These are phyloP conservation scores for Thripadectes ignobilis DNA, from an alignment of 2,797 vertebrate species.

Conservation along the genomic window DNA sequence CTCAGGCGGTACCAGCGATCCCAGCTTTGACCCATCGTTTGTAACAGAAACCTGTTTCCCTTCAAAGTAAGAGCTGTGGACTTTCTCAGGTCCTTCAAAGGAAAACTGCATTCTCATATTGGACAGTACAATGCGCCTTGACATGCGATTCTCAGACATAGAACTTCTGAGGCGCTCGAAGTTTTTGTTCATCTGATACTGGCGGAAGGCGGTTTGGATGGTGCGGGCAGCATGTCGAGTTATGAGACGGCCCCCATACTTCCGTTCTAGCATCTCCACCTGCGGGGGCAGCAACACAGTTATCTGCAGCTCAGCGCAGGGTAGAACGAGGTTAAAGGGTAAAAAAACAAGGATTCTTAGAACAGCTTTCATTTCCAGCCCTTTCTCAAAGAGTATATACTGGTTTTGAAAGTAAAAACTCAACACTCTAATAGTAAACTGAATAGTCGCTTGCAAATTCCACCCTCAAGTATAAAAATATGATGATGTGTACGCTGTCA, in stretches of 20 bases:
- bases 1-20: slow-evolving; percentile 83
- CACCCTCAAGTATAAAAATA: not conserved
- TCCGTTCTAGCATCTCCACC: slow-evolving; percentile 99
- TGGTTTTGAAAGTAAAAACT: not conserved
- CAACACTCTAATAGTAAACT: rapidly evolving
- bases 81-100: slow-evolving; percentile 97
- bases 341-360: not conserved
- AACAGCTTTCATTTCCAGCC: not conserved
- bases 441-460: not conserved
- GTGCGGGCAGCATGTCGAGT: slow-evolving; percentile 96
- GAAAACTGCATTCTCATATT: slow-evolving; percentile 99
- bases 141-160: slow-evolving; percentile 99
- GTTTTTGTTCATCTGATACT: slow-evolving; percentile 99
- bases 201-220: slow-evolving; percentile 97
- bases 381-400: not conserved
- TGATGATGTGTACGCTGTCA: not conserved
- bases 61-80: slow-evolving; percentile 96
- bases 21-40: slow-evolving; percentile 85
- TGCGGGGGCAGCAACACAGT: slow-evolving; percentile 55
- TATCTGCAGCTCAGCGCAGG: not conserved
- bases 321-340: not conserved
- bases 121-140: slow-evolving; percentile 94
- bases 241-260: slow-evolving; percentile 98
- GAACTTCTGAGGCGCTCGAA: slow-evolving; percentile 96
- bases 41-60: slow-evolving; percentile 93